phyloP scores from a whole-genome alignment of 2,888 invertebrate genomes.

The Malthinus flaveolus region DNA sequence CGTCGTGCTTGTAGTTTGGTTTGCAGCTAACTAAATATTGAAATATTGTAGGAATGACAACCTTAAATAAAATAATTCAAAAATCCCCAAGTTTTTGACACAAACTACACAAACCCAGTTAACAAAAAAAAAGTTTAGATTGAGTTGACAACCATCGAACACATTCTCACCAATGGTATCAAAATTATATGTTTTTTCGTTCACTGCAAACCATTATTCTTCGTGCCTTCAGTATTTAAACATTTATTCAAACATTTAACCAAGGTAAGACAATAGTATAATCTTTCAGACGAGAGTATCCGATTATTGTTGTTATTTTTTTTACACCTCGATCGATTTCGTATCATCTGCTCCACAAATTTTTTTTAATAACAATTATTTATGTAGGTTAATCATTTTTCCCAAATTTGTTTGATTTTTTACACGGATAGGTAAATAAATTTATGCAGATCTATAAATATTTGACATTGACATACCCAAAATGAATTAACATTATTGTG shows the following conservation, averaged over 20 bases:
- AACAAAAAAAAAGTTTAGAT: constrained; percentile 11
- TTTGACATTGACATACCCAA: constrained; percentile 42
- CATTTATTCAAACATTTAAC: constrained; percentile 45
- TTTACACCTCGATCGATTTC: constrained; percentile 14
- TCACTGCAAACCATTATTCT: constrained; percentile 42
- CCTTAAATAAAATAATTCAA: no score
- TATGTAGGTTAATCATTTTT: neutral
- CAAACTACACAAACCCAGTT: no score
- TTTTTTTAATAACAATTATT: neutral
- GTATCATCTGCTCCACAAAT: constrained; percentile 1
- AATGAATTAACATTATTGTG: constrained; percentile 21
- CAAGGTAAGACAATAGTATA: constrained; percentile 48
- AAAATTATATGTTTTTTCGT: constrained; percentile 51
- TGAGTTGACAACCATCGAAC: constrained; percentile 30
- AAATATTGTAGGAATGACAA: no score
- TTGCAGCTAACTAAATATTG: no score
- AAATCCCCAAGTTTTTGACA: no score
- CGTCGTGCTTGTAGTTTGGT: no score
- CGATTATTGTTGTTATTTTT: constrained; percentile 1
- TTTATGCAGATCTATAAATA: constrained; percentile 29
- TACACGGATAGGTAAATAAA: neutral
- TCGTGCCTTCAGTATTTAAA: constrained; percentile 47
- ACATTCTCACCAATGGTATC: constrained; percentile 50
- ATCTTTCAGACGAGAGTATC: neutral
- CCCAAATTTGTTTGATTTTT: neutral